Evolutionary conservation across 2,888 invertebrate genomes (phyloP).

Genomic region (Lymantria monacha): DNA sequence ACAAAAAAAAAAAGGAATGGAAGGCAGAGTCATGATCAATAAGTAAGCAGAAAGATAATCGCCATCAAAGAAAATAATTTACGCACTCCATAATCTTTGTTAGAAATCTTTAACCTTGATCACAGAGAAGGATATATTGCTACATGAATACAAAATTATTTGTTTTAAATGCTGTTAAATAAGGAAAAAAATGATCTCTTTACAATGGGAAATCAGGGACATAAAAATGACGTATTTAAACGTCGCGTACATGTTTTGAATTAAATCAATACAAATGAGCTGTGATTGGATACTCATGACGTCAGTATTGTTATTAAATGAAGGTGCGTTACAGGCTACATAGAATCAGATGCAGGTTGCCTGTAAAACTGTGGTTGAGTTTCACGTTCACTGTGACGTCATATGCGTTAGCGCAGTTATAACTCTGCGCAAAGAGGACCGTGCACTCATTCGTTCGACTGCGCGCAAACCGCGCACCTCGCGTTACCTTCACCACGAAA

Average conservation of each 20-base stretch:
- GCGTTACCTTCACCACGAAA: conserved; percentile 47
- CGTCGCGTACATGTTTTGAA: conserved; percentile 17
- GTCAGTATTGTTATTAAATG: background rate
- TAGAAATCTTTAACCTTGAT: background rate
- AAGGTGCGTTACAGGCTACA: conserved; percentile 1
- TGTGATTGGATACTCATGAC: background rate
- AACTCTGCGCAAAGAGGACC: conserved; percentile 49
- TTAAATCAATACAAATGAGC: background rate
- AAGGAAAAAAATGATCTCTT: conserved; percentile 2
- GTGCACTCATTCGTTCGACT: conserved; percentile 58
- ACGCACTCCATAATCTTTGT: no score
- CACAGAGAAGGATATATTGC: background rate
- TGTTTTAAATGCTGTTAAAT: background rate
- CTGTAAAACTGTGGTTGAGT: conserved; percentile 13
- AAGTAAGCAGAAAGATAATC: no score
- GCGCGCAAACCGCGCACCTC: conserved; percentile 63
- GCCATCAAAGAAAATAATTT: no score
- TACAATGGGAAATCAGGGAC: conserved; percentile 5
- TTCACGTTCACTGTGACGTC: conserved; percentile 47
- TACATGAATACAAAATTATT: background rate
- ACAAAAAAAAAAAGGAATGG: no score
- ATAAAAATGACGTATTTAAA: conserved; percentile 4
- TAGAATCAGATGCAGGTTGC: conserved; percentile 6
- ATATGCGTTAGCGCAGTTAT: conserved; percentile 43
- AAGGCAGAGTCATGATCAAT: no score